These are phyloP conservation scores for Palythoa grandis DNA, from an alignment of 92 coral and sea anemone species.

Conservation along the genomic window DNA sequence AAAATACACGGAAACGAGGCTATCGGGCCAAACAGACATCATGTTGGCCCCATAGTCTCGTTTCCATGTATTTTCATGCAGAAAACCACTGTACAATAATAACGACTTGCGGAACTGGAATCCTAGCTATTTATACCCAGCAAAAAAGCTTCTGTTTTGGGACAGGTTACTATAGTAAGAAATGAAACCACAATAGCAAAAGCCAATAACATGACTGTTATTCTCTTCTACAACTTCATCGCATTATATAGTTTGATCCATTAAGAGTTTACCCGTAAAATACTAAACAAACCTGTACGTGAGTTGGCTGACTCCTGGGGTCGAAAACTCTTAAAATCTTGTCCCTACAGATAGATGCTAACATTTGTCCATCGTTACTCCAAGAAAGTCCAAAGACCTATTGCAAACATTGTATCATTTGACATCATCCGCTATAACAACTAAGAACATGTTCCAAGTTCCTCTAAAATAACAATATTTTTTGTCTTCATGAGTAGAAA, in stretches of 20 bases:
- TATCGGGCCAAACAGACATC: too few relatives aligned
- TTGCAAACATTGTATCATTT: background rate
- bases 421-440: background rate
- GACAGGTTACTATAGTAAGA: too few relatives aligned
- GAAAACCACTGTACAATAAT: too few relatives aligned
- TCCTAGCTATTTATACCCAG: too few relatives aligned
- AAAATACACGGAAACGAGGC: too few relatives aligned
- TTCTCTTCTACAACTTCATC: background rate
- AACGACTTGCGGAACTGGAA: too few relatives aligned
- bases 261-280: background rate
- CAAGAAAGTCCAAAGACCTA: constrained; percentile 88
- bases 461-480: background rate
- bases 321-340: constrained; percentile 84
- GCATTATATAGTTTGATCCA: background rate
- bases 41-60: too few relatives aligned
- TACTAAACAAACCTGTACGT: constrained; percentile 56
- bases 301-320: constrained; percentile 74
- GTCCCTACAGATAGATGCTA: constrained; percentile 89
- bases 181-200: too few relatives aligned
- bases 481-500: too few relatives aligned
- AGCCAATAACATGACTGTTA: too few relatives aligned
- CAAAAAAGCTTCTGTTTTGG: too few relatives aligned
- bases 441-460: background rate
- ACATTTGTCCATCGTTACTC: constrained; percentile 83
- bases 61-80: too few relatives aligned